Base-by-base conservation (phyloP, 2,888 invertebrate genomes). In the Gisinianus flammeolus region DNA sequence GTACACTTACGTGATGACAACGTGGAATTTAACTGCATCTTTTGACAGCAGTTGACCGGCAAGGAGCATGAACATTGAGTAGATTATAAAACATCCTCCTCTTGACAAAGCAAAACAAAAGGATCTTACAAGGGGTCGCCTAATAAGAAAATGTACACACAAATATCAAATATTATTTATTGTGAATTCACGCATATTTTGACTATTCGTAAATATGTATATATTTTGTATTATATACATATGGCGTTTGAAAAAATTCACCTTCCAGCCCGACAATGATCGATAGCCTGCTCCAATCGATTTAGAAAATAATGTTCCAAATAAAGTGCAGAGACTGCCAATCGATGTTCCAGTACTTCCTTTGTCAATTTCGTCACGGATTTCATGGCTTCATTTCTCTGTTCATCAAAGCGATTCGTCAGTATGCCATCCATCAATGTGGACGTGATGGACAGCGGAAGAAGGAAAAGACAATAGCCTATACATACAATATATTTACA, bases 221-320 rank as follows among this genome's bases (percentile, higher is more conserved):
- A n/a, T n/a, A n/a, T n/a, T n/a, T n/a, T n/a, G n/a, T n/a, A n/a
- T n/a, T n/a, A n/a, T n/a, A n/a, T n/a, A n/a, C n/a, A n/a, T n/a
- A n/a, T n/a, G n/a, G n/a, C n/a, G n/a, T n/a, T n/a, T n/a, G n/a
- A n/a, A n/a, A n/a, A n/a, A n/a, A n/a, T n/a, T n/a, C n/a, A n/a
- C n/a, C n/a, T n/a, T n/a, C n/a, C n/a, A n/a, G n/a, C n/a, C n/a
- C n/a, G n/a, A n/a, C n/a, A 6, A 44, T 10, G n/a, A 24, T 44
- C 52, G 24, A 69, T 44, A 3, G 28, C 26, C 2, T 28, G 5
- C 8, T 69, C 31, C 24, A 69, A 26, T 31, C 33, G n/a, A 10
- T 69, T 52, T 8, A 52, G n/a, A 69, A 69, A 69, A 24, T 69
- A 35, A 6, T 28, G 52, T 31, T 69, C 31, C 3, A 69, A 52